Base-by-base conservation (phyloP, 37 sponge, comb jelly and placozoan species). In the Spongilla lacustris region DNA sequence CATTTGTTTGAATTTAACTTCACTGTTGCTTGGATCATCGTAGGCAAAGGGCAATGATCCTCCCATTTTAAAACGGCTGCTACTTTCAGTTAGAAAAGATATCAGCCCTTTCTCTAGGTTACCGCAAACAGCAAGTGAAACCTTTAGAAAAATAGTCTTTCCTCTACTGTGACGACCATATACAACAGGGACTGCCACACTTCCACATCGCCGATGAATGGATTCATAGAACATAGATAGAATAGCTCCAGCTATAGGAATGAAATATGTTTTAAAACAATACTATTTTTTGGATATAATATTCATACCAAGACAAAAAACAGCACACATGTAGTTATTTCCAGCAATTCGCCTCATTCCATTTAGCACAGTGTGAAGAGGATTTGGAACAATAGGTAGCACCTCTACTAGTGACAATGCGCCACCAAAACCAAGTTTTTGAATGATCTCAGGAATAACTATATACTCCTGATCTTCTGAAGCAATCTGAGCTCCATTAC, bases 11-110 rank as follows among this genome's bases (percentile, higher is more conserved):
- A 78, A 49, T 30, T 74, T 74, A 1, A 38, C 50, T 24, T 41
- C 50, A 50, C 50, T 78, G 49, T 78, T 78, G 79, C 79, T 78
- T 78, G 79, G 79, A 38, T 78, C 79, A 37, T 78, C 79, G 24
- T 74, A 74, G 8, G 75, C 75, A 30, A 74, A 74, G 23, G 75
- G 75, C 21, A 74, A 24, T 25, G 79, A 41, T 78, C 49, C 79
- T 26, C 79, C 50, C 50, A 78, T 24, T 4, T 78, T 41, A 24
- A 30, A 30, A 9, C 79, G 79, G 12, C 46, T 49, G 28, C 46
- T 49, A 28, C 79, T 78, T 23, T 34, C 79, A 2, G 46, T 78
- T 38, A 78, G 50, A 29, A 46, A 78, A 36, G 79, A 46, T 4
- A 19, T 29, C 6, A 78, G 26, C 22, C 79, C 79, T 30, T 78